Evolutionary conservation across 2,888 invertebrate species (phyloP), one percentile per base, ranked within the genome.

Genomic region (Folsomia candida): DNA sequence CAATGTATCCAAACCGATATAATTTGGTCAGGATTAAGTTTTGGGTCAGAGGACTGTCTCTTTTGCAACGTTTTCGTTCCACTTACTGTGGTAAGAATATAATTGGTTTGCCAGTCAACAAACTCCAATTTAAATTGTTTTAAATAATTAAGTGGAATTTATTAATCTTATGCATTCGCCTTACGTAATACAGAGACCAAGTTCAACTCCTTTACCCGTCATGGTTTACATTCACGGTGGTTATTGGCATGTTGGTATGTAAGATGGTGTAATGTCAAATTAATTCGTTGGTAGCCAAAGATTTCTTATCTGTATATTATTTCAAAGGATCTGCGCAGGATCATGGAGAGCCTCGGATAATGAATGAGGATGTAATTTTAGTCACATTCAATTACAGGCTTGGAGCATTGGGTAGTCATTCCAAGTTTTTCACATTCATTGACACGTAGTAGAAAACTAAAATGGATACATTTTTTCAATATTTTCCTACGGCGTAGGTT

Each of bases 201-300:
- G 26, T n/a, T 47, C 2, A 4, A 25, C 26, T 51, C 60, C 51
- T 4, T 57, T 70, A 27, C 68, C 76, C 2, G 64, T 69, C 0
- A 67, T 73, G 61, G 71, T 76, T 0, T 70, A 68, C 59, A 51
- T 76, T 1, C 76, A 76, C 51, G 74, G 76, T 14, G 76, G 72
- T 2, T 51, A 66, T 51, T 70, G 65, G 28, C 70, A 70, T 29
- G 9, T 29, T 3, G 66, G 66, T 62, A 28, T 20, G 20, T 14
- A n/a, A 6, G 22, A 71, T 73, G 70, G 67, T 70, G 37, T 70
- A 68, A 18, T 67, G 61, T n/a, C n/a, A n/a, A n/a, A n/a, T n/a
- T n/a, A n/a, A n/a, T n/a, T n/a, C n/a, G n/a, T n/a, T n/a, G n/a
- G n/a, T n/a, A n/a, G n/a, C n/a, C n/a, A n/a, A n/a, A n/a, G n/a